Conservation (phyloP, 2,797 vertebrate genomes). For the Cryptoprocta ferox region DNA sequence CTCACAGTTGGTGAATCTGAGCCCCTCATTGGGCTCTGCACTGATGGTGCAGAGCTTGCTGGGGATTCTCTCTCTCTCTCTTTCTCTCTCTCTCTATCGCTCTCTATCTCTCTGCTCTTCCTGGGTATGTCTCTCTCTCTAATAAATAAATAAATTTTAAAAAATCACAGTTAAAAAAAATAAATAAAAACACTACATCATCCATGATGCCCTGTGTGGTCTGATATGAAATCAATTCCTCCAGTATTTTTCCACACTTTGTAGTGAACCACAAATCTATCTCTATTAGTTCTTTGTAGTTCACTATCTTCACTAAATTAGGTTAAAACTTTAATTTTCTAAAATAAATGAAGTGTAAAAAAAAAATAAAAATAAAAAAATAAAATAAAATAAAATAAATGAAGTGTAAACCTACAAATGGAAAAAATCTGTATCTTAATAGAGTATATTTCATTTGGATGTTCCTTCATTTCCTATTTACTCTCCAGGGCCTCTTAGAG, state of each 20-base stretch:
- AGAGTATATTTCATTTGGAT: slow-evolving; percentile 51
- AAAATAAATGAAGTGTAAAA: slow-evolving; percentile 55
- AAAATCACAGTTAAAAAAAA: background rate
- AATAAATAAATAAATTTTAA: too few species aligned
- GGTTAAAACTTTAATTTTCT: slow-evolving; percentile 61
- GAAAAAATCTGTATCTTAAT: slow-evolving; percentile 40
- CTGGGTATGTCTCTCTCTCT: too few species aligned
- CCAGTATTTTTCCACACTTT: background rate
- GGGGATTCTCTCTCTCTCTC: too few species aligned
- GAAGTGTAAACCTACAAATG: slow-evolving; percentile 33
- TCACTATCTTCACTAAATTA: slow-evolving; percentile 6
- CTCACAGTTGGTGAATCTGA: too few species aligned
- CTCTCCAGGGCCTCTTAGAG: slow-evolving; percentile 33
- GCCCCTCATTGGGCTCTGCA: too few species aligned
- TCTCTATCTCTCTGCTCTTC: too few species aligned
- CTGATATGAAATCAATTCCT: background rate
- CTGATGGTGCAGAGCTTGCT: too few species aligned
- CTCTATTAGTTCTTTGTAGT: background rate
- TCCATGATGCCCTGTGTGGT: background rate
- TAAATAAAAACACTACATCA: background rate
- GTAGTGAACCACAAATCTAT: background rate
- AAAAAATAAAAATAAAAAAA: too few species aligned
- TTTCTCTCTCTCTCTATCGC: too few species aligned
- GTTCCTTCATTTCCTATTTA: slow-evolving; percentile 58
- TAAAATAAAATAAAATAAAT: slow-evolving; percentile 58